These are phyloP conservation scores for Drosophila obscura DNA, from an alignment of 1,140 invertebrate genomes.

Conservation along the genomic window DNA sequence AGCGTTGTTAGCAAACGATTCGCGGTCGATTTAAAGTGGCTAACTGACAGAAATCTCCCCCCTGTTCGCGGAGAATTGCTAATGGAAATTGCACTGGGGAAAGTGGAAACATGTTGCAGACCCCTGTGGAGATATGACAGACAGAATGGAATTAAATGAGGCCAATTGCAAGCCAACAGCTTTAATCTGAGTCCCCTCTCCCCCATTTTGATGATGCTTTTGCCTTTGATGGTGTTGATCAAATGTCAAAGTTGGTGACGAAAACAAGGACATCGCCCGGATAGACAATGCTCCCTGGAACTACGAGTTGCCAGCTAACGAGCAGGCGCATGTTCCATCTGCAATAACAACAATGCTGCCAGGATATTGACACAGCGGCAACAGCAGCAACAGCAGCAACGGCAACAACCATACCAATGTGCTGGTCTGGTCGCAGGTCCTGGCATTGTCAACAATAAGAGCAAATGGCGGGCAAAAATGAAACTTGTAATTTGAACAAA, in stretches of 20 bases:
- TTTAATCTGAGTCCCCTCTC: constrained; percentile 9
- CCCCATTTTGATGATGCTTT: background rate
- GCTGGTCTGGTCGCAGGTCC: constrained; percentile 45
- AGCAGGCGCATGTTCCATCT: constrained; percentile 37
- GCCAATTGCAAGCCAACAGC: constrained; percentile 15
- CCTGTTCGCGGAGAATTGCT: background rate
- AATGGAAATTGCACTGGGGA: background rate
- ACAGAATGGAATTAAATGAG: constrained; percentile 4
- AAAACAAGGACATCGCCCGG: constrained; percentile 18
- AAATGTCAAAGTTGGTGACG: constrained; percentile 45
- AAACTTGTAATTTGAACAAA: constrained; percentile 67
- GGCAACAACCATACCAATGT: constrained; percentile 12
- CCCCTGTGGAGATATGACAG: background rate
- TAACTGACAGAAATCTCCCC: constrained; percentile 1
- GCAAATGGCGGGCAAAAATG: constrained; percentile 50
- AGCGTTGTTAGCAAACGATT: constrained; percentile 17
- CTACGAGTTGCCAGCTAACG: constrained; percentile 52
- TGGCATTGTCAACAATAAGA: constrained; percentile 34
- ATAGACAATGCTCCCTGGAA: constrained; percentile 19
- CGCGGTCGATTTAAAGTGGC: constrained; percentile 12
- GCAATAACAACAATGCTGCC: constrained; percentile 52
- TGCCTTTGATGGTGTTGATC: constrained; percentile 31
- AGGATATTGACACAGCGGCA: constrained; percentile 52
- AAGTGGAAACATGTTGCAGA: constrained; percentile 7
- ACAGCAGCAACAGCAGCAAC: constrained; percentile 4